phyloP scores from a whole-genome alignment of 2,888 invertebrate genomes.

The Cheilosia variabilis region DNA sequence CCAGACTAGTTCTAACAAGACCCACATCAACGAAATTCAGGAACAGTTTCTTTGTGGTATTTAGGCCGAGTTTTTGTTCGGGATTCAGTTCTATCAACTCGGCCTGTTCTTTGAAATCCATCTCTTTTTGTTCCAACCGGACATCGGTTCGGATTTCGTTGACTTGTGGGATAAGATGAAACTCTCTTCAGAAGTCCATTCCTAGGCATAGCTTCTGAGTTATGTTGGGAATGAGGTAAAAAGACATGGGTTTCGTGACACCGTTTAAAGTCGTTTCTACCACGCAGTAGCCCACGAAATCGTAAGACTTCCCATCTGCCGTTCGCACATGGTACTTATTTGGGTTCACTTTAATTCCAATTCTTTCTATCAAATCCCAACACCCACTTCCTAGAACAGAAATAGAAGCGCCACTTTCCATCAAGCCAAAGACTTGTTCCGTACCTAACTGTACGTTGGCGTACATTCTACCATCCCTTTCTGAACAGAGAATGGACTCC shows the following conservation, averaged over 20 bases:
- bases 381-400: no score
- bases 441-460: background rate
- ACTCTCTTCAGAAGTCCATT: background rate
- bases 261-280: background rate
- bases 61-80: background rate
- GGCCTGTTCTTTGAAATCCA: background rate
- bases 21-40: background rate
- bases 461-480: background rate
- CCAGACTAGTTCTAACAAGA: background rate
- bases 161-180: background rate
- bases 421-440: background rate
- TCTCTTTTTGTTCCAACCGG: no score
- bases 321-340: background rate
- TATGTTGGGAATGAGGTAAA: slow-evolving; percentile 5
- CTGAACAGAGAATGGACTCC: background rate
- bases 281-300: background rate
- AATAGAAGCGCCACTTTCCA: background rate
- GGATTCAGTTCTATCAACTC: background rate
- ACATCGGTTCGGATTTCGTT: background rate
- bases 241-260: background rate
- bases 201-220: background rate
- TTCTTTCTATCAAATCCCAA: no score
- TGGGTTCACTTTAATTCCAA: no score
- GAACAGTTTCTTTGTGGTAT: background rate
- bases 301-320: slow-evolving; percentile 1